Base-by-base conservation (phyloP, 2,888 invertebrate species). In the Agrotis segetum region DNA sequence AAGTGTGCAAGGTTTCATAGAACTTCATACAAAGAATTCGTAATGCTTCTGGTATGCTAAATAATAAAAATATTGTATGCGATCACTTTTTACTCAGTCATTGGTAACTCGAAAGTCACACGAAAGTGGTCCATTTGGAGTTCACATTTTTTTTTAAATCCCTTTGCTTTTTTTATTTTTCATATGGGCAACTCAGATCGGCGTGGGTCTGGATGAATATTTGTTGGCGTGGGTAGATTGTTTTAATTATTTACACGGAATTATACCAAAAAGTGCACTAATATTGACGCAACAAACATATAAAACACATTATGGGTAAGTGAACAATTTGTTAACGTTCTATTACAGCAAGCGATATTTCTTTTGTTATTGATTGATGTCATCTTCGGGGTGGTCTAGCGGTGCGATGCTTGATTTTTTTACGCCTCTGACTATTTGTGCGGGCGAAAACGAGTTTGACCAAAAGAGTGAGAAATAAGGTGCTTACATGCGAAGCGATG, bases 211-310 rank as follows among this genome's bases (percentile, higher is more conserved):
- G 87, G 85, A 88, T 91, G 89, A 82, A 85, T 88, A 89, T 71
- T 91, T 93, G 92, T 92, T 95, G 88, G 95, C 95, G 95, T 95
- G 95, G 95, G 94, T 94, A 90, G 89, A 88, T 87, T 86, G 88
- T 87, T 73, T 65, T 87, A 91, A 87, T 88, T 88, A 88, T 88
- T 88, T 87, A 87, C 84, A 82, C 78, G 75, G 74, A 82, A 80
- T 80, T 82, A 74, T 66, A 84, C 70, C 76, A 71, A 71, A 85
- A 85, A 86, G 83, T 84, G 83, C 74, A 72, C n/a, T 82, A 70
- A 63, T 86, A 88, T 83, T 80, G 68, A 71, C 64, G 76, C 60
- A 70, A 79, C 64, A 75, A 80, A 84, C 84, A 74, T 67, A 70
- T 79, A 79, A 81, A 78, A 82, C 83, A 72, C 87, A 89, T 81